Evolutionary conservation across 2,888 invertebrate genomes (phyloP), one percentile per base, ranked within the genome.

Genomic region (Anthoptus insignis): DNA sequence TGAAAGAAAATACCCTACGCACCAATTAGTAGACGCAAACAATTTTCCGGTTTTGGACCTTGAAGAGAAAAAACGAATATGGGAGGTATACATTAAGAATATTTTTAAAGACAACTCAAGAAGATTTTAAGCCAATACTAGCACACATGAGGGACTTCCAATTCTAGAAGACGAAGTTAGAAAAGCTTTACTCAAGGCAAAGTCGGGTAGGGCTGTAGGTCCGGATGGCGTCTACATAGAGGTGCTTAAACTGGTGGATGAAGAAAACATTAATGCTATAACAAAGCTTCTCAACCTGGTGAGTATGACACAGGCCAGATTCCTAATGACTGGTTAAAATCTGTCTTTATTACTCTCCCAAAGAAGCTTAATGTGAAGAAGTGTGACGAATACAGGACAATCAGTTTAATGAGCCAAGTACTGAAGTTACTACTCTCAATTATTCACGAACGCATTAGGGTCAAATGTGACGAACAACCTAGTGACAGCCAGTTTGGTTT

Each of bases 321-420:
- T 32, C 37, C 37, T 2, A 2, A 37, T 13, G 37, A 37, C 13
- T 37, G 37, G 37, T 37, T 37, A 19, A 3, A 8, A 27, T 68
- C 64, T n/a, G 57, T 45, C n/a, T 70, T 72, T 50, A 32, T 68
- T n/a, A 66, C 65, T 11, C 47, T 69, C 16, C 67, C 64, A 6
- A 67, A 70, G 37, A 68, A 61, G 11, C 9, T 34, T 11, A 70
- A 67, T 53, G 65, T 68, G 7, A 72, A 59, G 21, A 63, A 37
- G 37, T 66, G 65, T 27, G 58, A 65, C 22, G 70, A 70, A 16
- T 70, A 58, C 24, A n/a, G 63, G 21, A 67, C 64, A 6, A 70
- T 68, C 7, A 66, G 66, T 32, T 59, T 70, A 21, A 70, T n/a
- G n/a, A n/a, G n/a, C n/a, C n/a, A n/a, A n/a, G n/a, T n/a, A n/a